phyloP scores from a whole-genome alignment of 2,113 vertebrate species.

The Mus pahari region DNA sequence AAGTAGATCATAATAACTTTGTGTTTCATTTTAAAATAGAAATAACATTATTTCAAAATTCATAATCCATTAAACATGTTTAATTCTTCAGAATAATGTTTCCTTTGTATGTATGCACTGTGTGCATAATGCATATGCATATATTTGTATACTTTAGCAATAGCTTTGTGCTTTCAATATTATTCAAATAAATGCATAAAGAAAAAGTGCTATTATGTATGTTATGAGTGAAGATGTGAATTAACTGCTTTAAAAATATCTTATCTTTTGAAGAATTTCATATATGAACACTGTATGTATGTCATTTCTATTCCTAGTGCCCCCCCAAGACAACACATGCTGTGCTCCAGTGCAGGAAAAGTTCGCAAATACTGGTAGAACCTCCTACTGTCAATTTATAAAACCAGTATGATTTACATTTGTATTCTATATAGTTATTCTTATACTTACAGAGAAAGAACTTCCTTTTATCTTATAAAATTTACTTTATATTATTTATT shows the following conservation, averaged over 20 bases:
- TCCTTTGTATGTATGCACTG: background rate
- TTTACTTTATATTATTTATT: background rate
- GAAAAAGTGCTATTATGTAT: background rate
- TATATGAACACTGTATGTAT: background rate
- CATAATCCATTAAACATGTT: background rate
- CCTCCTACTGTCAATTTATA: background rate
- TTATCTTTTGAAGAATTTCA: background rate
- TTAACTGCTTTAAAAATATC: background rate
- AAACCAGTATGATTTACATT: background rate
- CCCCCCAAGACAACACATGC: background rate
- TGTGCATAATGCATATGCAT: too few relatives aligned
- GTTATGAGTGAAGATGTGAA: background rate
- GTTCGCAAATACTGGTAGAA: background rate
- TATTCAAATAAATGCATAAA: background rate
- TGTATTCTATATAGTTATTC: background rate
- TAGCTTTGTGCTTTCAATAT: background rate
- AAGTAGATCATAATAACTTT: background rate
- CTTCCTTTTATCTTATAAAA: background rate
- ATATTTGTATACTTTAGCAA: background rate
- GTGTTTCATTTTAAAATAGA: slow-evolving; percentile 7
- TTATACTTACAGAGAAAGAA: background rate
- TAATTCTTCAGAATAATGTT: background rate
- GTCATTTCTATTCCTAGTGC: background rate
- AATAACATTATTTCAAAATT: background rate
- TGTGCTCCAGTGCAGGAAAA: background rate